Evolutionary conservation across 1,140 invertebrate genomes (phyloP), one percentile per base, ranked within the genome.

Genomic region (Penaeus indicus): DNA sequence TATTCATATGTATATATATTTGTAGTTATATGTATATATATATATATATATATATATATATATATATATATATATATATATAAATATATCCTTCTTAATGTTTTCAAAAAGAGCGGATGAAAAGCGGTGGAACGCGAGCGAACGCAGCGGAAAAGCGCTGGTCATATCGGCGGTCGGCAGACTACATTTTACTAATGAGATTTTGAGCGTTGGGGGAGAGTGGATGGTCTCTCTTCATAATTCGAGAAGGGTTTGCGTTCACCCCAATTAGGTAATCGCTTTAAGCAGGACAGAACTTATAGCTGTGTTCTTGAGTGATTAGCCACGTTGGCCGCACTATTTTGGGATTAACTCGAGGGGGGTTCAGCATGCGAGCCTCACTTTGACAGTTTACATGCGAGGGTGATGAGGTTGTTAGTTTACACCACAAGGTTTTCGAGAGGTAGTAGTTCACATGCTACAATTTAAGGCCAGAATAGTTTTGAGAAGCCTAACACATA

Each of bases 111-210:
- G 72, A 75, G 25, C 72, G 38, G n/a, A 75, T 13, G 72, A 75
- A 75, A 32, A 32, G 27, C 27, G 72, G 72, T 38, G 72, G 54
- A 54, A 54, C 18, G 83, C 4, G 83, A 69, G 54, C 54, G 54
- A 54, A 84, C 47, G 60, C 27, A n/a, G 54, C 54, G 54, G 54
- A 54, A 54, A 54, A 54, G 54, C 54, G 54, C 54, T 54, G 27
- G 85, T 86, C 75, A 83, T 88, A 82, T 83, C 61, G 80, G 64
- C 79, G 64, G 84, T 60, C 22, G 79, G 69, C 67, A 83, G 86
- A 88, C 86, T 67, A 88, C 86, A 88, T 88, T 88, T 88, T 88
- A 83, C 86, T 88, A 88, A 88, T 88, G 86, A 88, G 86, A 75
- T 88, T 88, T 88, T 88, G 86, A 88, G 79, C 80, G 86, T 42